Evolutionary conservation across 2,113 vertebrate genomes (phyloP).

Genomic region (Amia ocellicauda): DNA sequence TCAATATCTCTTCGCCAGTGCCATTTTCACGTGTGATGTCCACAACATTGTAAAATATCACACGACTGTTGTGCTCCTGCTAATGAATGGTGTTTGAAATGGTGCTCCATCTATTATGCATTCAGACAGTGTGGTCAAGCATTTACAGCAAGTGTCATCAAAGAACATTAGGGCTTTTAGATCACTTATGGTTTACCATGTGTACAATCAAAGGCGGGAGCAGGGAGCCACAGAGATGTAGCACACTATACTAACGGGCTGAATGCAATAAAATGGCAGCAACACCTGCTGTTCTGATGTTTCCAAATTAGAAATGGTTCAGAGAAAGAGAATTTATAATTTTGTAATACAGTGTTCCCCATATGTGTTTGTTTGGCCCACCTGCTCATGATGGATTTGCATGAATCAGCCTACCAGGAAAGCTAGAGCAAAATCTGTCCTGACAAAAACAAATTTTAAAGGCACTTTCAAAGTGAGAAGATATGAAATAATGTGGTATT

Average conservation of each 20-base stretch:
- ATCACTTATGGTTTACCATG: constrained; percentile 17
- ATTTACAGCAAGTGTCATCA: constrained; percentile 1
- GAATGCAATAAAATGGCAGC: constrained; percentile 4
- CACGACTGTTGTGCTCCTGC: too few species aligned
- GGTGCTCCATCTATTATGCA: not conserved
- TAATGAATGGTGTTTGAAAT: too few species aligned
- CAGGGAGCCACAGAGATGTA: not conserved
- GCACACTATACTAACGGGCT: not conserved
- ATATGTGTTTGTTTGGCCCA: constrained; percentile 34
- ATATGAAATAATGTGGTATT: constrained; percentile 4
- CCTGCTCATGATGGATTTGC: constrained; percentile 29
- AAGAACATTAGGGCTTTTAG: constrained; percentile 5
- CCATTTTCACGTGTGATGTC: too few species aligned
- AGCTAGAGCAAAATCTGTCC: constrained; percentile 6
- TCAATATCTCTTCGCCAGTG: too few species aligned
- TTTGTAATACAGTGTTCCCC: constrained; percentile 18
- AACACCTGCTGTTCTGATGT: constrained; percentile 36
- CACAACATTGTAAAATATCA: not conserved
- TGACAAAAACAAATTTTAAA: constrained; percentile 7
- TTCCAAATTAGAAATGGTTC: constrained; percentile 20
- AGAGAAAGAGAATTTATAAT: constrained; percentile 21
- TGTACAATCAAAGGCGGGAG: constrained; percentile 14
- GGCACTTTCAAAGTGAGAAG: constrained; percentile 13
- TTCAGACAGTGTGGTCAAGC: not conserved
- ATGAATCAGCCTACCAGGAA: constrained; percentile 16